A percentile compares a stretch with the other conserved stretches of the same genome.
Evolutionary conservation across 2,113 vertebrate genomes (phyloP).

Genomic region (Cephalopterus ornatus): DNA sequence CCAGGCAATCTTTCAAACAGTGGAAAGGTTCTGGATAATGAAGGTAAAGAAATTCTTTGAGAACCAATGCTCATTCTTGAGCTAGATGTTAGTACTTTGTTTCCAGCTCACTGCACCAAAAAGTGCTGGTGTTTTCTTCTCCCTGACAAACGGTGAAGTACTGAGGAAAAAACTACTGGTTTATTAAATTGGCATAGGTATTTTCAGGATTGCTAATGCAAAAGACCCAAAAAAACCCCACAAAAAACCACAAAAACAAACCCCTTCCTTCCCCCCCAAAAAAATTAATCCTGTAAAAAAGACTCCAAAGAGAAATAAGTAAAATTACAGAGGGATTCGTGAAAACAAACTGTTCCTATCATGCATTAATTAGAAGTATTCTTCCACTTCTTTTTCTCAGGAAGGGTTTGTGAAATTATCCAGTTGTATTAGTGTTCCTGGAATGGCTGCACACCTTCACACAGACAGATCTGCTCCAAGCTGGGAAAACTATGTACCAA

Average conservation of each 20-base stretch:
- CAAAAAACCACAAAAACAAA: neutral
- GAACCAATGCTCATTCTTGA: neutral
- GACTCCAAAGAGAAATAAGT: neutral
- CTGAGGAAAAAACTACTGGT: neutral
- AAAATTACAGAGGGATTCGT: neutral
- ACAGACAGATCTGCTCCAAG: neutral
- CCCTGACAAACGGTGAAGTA: neutral
- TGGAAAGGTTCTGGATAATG: neutral
- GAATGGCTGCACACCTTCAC: neutral
- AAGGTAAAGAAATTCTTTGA: neutral
- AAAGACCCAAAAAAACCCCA: neutral
- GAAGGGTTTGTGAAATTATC: neutral
- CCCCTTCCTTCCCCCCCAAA: neutral
- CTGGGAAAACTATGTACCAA: rapidly evolving
- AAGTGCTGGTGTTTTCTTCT: neutral
- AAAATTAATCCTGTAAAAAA: neutral
- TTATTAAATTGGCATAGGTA: neutral
- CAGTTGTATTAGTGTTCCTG: neutral
- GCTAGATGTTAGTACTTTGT: neutral
- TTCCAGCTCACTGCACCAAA: neutral
- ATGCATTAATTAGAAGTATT: neutral
- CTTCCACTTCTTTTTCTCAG: neutral
- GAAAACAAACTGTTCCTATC: neutral
- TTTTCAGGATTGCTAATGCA: neutral
- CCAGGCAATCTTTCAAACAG: neutral